Conservation (phyloP, 2,888 invertebrate species). For the Heteropelma amictum region DNA sequence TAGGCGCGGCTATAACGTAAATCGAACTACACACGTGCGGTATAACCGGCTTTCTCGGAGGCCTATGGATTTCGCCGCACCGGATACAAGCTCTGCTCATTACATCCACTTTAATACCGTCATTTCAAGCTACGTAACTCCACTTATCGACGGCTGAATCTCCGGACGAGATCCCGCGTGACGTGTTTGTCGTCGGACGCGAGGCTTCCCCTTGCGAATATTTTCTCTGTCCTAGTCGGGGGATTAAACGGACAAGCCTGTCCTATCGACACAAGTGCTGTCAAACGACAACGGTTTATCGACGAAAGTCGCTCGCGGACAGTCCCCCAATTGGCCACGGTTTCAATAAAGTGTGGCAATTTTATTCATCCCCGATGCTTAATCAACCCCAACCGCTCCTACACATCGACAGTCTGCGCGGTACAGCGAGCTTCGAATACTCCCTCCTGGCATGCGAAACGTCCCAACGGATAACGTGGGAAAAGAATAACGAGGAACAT, state of each 20-base stretch:
- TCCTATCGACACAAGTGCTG: no score
- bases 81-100: background rate
- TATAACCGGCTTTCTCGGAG: slow-evolving; percentile 3
- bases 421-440: no score
- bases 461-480: background rate
- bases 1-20: background rate
- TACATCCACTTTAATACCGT: background rate
- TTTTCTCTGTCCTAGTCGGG: no score
- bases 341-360: no score
- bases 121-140: background rate
- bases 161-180: background rate
- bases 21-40: slow-evolving; percentile 8
- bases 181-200: background rate
- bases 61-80: background rate
- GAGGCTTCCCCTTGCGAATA: background rate
- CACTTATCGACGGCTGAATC: background rate
- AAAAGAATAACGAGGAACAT: background rate
- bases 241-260: no score
- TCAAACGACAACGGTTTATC: no score
- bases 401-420: no score
- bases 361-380: no score
- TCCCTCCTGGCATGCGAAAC: no score
- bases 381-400: no score
- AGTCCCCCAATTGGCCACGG: no score
- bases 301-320: no score